phyloP scores from a whole-genome alignment of 2,113 vertebrate species.

The Barnardius zonarius region DNA sequence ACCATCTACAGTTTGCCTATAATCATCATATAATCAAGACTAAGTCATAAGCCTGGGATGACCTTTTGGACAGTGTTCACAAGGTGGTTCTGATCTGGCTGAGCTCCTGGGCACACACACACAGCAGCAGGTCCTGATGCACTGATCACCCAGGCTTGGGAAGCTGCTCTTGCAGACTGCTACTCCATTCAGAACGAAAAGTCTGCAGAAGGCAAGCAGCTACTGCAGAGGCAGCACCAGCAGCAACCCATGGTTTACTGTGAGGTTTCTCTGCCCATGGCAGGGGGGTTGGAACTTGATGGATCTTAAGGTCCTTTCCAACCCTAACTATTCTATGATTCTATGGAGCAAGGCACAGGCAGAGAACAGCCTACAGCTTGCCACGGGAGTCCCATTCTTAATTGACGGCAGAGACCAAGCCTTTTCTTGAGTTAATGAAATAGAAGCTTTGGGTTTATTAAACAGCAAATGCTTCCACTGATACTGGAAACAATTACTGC shows the following conservation, averaged over 20 bases:
- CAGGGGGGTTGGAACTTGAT: neutral
- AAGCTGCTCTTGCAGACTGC: neutral
- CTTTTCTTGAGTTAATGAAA: neutral
- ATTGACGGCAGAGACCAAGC: neutral
- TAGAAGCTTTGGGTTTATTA: neutral
- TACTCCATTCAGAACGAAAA: neutral
- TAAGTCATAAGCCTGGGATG: neutral
- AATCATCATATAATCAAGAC: too few species aligned
- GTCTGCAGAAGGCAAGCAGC: neutral
- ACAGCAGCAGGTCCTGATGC: neutral
- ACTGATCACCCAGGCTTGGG: neutral
- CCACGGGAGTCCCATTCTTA: neutral
- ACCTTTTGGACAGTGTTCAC: neutral
- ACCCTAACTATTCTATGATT: neutral
- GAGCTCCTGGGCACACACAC: neutral
- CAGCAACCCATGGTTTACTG: too few species aligned
- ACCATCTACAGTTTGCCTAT: neutral
- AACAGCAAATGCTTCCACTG: neutral
- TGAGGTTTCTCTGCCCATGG: neutral
- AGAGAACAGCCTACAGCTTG: neutral
- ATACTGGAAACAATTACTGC: slow-evolving; percentile 14
- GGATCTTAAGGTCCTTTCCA: neutral
- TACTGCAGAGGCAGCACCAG: neutral
- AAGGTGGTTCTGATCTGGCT: neutral
- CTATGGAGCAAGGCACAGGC: neutral